Evolutionary conservation across 2,797 vertebrate species (phyloP).

Genomic region (Onychomys torridus): DNA sequence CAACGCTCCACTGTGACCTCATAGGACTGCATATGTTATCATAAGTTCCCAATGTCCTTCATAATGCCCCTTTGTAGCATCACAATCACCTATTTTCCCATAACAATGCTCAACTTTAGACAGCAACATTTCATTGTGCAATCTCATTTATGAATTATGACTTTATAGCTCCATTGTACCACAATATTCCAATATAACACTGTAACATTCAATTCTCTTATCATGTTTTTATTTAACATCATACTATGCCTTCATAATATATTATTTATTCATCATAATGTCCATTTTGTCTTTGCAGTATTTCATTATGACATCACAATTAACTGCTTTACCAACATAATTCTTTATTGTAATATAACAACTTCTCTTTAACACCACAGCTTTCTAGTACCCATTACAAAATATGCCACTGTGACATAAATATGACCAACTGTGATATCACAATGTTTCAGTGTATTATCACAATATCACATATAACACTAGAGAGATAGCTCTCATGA

Average conservation of each 20-base stretch:
- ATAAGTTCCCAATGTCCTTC: not conserved
- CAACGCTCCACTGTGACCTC: not conserved
- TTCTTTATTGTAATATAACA: not conserved
- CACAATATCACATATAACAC: not conserved
- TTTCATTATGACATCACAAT: not conserved
- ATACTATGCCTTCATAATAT: not conserved
- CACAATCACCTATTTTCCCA: not conserved
- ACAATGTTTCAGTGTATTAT: not conserved
- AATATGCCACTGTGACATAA: not conserved
- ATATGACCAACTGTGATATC: not conserved
- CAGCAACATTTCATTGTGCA: not conserved
- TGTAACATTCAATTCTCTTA: not conserved
- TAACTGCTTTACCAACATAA: not conserved
- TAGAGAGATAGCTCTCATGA: not conserved
- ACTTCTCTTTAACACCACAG: not conserved
- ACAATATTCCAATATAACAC: not conserved
- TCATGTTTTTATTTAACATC: not conserved
- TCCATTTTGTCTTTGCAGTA: not conserved
- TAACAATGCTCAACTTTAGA: not conserved
- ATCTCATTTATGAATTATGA: not conserved
- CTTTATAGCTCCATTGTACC: not conserved
- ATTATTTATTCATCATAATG: not conserved
- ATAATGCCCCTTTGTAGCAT: not conserved
- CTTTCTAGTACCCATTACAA: not conserved
- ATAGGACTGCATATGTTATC: too few species aligned